phyloP scores from a whole-genome alignment of 2,113 vertebrate genomes.

The Sylvilagus bachmani region DNA sequence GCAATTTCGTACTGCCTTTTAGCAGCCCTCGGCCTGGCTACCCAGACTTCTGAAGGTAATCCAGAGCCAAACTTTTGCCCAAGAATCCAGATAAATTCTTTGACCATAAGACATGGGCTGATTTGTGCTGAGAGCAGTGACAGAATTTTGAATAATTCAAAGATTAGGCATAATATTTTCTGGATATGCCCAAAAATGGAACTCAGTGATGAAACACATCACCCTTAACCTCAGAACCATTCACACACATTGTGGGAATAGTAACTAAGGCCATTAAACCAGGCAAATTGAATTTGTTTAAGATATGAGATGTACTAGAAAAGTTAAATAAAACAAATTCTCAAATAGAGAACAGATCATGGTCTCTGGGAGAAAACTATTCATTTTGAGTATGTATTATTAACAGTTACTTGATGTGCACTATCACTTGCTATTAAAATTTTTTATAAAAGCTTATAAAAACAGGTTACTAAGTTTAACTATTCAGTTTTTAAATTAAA shows the following conservation, averaged over 20 bases:
- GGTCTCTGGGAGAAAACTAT: not conserved
- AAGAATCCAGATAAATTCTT: conserved; percentile 16
- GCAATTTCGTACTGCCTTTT: not conserved
- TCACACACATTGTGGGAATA: conserved; percentile 27
- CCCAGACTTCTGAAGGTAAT: not conserved
- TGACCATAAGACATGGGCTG: not conserved
- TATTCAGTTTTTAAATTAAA: conserved; percentile 10
- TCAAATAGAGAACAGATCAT: conserved; percentile 14
- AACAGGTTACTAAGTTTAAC: not conserved
- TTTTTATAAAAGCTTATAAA: not conserved
- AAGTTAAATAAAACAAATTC: conserved; percentile 38
- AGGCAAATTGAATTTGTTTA: conserved; percentile 51
- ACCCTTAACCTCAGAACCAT: not conserved
- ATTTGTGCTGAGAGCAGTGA: not conserved
- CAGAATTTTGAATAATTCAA: not conserved
- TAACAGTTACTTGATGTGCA: conserved; percentile 31
- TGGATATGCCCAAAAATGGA: not conserved
- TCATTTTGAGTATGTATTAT: conserved; percentile 24
- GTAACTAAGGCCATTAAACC: conserved; percentile 23
- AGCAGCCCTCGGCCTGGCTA: not conserved
- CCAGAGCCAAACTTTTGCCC: not conserved
- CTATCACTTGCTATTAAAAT: conserved; percentile 12
- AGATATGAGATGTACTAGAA: conserved; percentile 5
- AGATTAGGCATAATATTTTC: not conserved
- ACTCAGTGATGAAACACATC: conserved; percentile 9